A percentile compares a stretch with the other conserved stretches of the same genome.
Conservation (phyloP, 1,140 invertebrate genomes). For the Caenorhabditis inopinata region DNA sequence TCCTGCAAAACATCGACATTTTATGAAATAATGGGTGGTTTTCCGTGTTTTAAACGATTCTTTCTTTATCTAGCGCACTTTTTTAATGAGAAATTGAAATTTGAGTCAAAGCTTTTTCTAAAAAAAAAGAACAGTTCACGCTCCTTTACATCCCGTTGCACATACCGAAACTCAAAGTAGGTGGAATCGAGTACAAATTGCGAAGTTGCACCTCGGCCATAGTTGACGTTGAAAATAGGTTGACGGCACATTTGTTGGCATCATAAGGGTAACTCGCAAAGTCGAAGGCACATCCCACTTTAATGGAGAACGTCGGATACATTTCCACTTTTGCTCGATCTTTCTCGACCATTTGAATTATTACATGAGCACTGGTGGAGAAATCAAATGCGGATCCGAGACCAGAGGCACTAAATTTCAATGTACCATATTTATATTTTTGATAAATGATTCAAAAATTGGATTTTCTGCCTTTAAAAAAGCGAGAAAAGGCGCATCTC, state of each 20-base stretch:
- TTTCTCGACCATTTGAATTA: constrained; percentile 50
- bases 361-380: constrained; percentile 57
- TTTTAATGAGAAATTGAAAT: background rate
- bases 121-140: background rate
- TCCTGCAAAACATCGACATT: background rate
- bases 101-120: background rate
- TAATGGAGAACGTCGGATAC: constrained; percentile 61
- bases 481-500: no score
- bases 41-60: background rate
- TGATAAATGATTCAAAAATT: no score
- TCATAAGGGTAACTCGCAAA: constrained; percentile 58
- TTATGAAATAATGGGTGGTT: background rate
- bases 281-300: constrained; percentile 60
- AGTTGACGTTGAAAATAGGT: constrained; percentile 49
- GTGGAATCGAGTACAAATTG: constrained; percentile 32
- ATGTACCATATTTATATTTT: no score
- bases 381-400: constrained; percentile 61
- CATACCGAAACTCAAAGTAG: constrained; percentile 47
- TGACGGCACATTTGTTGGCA: constrained; percentile 48
- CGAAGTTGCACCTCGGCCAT: constrained; percentile 55
- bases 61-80: background rate
- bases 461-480: no score
- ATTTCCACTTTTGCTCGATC: constrained; percentile 55
- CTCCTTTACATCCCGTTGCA: background rate
- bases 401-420: constrained; percentile 60